Evolutionary conservation across 2,797 vertebrate species (phyloP).

Genomic region (Gobionotothen gibberifrons): DNA sequence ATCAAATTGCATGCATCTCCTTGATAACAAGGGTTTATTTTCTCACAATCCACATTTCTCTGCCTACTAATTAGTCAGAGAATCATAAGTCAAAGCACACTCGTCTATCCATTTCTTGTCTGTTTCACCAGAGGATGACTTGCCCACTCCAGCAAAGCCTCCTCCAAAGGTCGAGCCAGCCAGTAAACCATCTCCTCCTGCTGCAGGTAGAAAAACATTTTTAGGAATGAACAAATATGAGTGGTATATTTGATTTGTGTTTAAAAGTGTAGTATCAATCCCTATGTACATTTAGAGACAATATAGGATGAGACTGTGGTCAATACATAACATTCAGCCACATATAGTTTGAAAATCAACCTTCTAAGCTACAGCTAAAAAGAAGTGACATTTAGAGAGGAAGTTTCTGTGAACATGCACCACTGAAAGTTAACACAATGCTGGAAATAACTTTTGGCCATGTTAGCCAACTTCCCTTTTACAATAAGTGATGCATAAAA

Average conservation of each 20-base stretch:
- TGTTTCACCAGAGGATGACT: conserved; percentile 85
- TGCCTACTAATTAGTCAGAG: background rate
- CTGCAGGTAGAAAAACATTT: conserved; percentile 69
- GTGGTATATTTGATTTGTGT: background rate
- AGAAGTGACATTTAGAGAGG: conserved; percentile 57
- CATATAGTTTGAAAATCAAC: background rate
- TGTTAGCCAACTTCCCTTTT: conserved; percentile 60
- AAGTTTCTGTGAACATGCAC: conserved; percentile 46
- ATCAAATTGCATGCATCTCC: background rate
- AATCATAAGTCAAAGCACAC: conserved; percentile 5
- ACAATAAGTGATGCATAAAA: conserved; percentile 2
- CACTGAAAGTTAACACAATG: conserved; percentile 59
- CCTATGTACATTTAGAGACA: too few species aligned
- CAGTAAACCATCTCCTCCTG: conserved; percentile 80
- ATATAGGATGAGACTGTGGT: background rate
- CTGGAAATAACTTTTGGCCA: conserved; percentile 63
- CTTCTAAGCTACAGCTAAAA: conserved; percentile 10
- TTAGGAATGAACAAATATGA: background rate
- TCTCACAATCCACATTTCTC: background rate
- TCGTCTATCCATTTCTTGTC: background rate
- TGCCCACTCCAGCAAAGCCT: conserved; percentile 60
- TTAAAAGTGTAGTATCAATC: too few species aligned
- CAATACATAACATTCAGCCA: background rate
- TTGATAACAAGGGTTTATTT: background rate
- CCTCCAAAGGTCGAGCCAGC: conserved; percentile 64